phyloP scores from a whole-genome alignment of 1,140 invertebrate genomes.

The Eubasilissa regina region DNA sequence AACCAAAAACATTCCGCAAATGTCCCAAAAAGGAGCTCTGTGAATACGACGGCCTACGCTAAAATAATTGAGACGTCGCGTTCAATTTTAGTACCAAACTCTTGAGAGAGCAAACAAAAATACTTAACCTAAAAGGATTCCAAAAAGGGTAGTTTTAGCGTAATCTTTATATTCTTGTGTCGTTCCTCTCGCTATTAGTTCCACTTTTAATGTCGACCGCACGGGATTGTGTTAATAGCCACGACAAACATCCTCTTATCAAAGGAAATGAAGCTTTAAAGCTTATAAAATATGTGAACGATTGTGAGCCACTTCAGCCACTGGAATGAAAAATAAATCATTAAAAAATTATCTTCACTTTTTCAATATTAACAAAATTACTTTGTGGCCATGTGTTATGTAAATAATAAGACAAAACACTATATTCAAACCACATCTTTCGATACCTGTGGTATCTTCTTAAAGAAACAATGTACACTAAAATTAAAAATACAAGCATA shows the following conservation, averaged over 20 bases:
- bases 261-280: not conserved
- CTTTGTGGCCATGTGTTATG: too few relatives aligned
- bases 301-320: not conserved
- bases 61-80: slow-evolving; percentile 5
- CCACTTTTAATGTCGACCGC: slow-evolving; percentile 25
- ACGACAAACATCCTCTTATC: slow-evolving; percentile 20
- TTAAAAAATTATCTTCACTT: too few relatives aligned
- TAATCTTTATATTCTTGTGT: slow-evolving; percentile 35
- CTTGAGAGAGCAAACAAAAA: slow-evolving; percentile 13
- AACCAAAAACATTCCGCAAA: too few relatives aligned
- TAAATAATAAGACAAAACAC: too few relatives aligned
- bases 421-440: too few relatives aligned
- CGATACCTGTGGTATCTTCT: too few relatives aligned
- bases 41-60: too few relatives aligned
- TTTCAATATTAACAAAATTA: too few relatives aligned
- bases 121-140: slow-evolving; percentile 9
- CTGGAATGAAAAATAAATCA: not conserved
- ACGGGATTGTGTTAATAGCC: slow-evolving; percentile 8
- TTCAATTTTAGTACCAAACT: slow-evolving; percentile 18
- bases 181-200: slow-evolving; percentile 22
- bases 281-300: not conserved
- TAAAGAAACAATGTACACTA: too few relatives aligned
- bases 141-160: not conserved
- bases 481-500: too few relatives aligned
- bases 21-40: not conserved